These are phyloP conservation scores for Ctenodactylus gundi DNA, from an alignment of 2,113 vertebrate genomes.

Conservation along the genomic window DNA sequence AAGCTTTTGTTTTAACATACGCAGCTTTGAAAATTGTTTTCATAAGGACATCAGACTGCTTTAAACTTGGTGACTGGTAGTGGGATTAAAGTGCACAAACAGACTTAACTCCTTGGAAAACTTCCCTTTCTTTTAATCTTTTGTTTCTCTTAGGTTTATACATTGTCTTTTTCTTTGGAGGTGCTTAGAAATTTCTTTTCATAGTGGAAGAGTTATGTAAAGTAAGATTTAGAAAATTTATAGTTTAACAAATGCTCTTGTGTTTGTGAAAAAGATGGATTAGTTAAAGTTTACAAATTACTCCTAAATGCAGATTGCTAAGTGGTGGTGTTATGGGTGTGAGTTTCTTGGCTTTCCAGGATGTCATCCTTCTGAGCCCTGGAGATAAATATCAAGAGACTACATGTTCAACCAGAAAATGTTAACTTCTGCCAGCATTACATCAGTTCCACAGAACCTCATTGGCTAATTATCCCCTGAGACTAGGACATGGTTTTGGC, in stretches of 20 bases:
- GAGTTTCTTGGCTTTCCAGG: slow-evolving; percentile 64
- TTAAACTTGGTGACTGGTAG: slow-evolving; percentile 17
- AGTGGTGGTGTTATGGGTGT: slow-evolving; percentile 49
- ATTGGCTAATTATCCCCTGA: slow-evolving; percentile 71
- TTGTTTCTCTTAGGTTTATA: slow-evolving; percentile 58
- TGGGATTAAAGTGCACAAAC: slow-evolving; percentile 24
- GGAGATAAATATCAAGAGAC: slow-evolving; percentile 73
- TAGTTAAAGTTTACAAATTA: slow-evolving; percentile 65
- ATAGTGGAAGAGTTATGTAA: slow-evolving; percentile 44
- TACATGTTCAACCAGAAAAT: slow-evolving; percentile 70
- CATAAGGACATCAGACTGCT: neutral
- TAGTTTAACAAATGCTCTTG: slow-evolving; percentile 50
- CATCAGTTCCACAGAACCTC: slow-evolving; percentile 70
- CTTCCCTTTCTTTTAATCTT: slow-evolving; percentile 41
- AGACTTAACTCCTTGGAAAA: slow-evolving; percentile 55
- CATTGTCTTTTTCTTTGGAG: slow-evolving; percentile 60
- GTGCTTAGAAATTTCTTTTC: slow-evolving; percentile 53
- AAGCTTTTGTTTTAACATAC: slow-evolving; percentile 25
- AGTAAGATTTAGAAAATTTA: slow-evolving; percentile 66
- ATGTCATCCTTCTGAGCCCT: slow-evolving; percentile 69
- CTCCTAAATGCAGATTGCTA: slow-evolving; percentile 58
- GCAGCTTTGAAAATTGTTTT: slow-evolving; percentile 48
- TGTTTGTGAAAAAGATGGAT: slow-evolving; percentile 56
- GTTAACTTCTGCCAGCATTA: slow-evolving; percentile 73
- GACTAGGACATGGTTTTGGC: slow-evolving; percentile 72